phyloP scores from a whole-genome alignment of 2,888 invertebrate genomes.

The Euplexia lucipara region DNA sequence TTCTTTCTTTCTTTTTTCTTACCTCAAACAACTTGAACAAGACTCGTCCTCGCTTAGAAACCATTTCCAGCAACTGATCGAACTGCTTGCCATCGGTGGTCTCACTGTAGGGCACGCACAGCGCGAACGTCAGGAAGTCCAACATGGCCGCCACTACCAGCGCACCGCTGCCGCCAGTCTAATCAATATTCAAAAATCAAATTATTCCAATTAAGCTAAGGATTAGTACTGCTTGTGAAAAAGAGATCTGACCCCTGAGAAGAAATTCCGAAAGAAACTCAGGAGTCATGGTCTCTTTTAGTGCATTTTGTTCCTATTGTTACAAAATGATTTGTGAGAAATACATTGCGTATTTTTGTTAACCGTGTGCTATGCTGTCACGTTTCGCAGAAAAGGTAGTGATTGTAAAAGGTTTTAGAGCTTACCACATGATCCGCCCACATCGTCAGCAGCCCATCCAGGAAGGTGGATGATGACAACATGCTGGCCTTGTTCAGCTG shows the following conservation, averaged over 20 bases:
- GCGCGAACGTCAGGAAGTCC: slow-evolving; percentile 99
- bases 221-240: too few relatives aligned
- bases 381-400: too few relatives aligned
- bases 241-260: too few relatives aligned
- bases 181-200: too few relatives aligned
- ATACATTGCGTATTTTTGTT: too few relatives aligned
- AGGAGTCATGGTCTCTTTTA: too few relatives aligned
- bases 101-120: slow-evolving; percentile 99
- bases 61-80: slow-evolving; percentile 97
- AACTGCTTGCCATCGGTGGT: slow-evolving; percentile 99
- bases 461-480: slow-evolving; percentile 96
- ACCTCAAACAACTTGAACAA: slow-evolving; percentile 98
- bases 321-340: too few relatives aligned
- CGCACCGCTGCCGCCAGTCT: slow-evolving; percentile 98
- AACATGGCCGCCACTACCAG: slow-evolving; percentile 99
- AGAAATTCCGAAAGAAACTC: too few relatives aligned
- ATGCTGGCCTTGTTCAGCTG: slow-evolving; percentile 99
- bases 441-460: slow-evolving; percentile 98
- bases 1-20: too few relatives aligned
- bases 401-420: background rate
- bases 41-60: slow-evolving; percentile 97
- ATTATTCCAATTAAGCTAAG: too few relatives aligned
- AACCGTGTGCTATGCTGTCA: too few relatives aligned
- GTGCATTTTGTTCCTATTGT: too few relatives aligned
- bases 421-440: slow-evolving; percentile 97